Base-by-base conservation (phyloP, 1,140 invertebrate species). In the Trichomalopsis sarcophagae region DNA sequence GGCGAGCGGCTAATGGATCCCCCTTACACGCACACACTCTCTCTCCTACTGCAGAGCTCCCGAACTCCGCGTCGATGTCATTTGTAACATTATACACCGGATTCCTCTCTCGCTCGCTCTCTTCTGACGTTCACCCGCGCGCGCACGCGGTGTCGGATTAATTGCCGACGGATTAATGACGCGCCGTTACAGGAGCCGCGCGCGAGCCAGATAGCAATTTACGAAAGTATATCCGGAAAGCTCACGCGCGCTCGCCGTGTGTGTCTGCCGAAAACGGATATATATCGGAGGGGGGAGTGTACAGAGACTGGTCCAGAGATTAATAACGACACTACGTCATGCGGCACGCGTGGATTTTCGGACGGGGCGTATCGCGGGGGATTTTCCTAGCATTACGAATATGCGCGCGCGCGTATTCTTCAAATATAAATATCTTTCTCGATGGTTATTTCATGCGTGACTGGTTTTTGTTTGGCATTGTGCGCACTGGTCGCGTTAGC, bases 91-190 rank as follows among this genome's bases (percentile, higher is more conserved):
- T 86, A 88, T 85, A 86, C 82, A 86, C 82, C 44, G 66, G 81
- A 44, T 50, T 11, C 36, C 33, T n/a, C 36, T 73, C 80, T 76
- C 74, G 74, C 55, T 87, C 84, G 78, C 81, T 40, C 40, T 27
- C 44, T 27, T 68, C 66, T 23, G 6, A n/a, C 17, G 55, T 3
- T n/a, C 55, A 21, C 23, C 68, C 6, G 68, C 55, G 17, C 55
- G 55, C 55, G 55, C 55, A 62, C 55, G 55, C 55, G 55, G 21
- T 62, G 55, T 62, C n/a, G 81, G 82, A 91, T 91, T 91, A 91
- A 91, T 91, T 89, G 89, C 87, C 50, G 77, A 77, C 86, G 87
- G 89, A 91, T 90, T 90, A 89, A 90, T 88, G 88, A 79, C 87
- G 75, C 83, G 82, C 85, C 87, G 82, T 88, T 85, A 86, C 50